Conservation (phyloP, 2,797 vertebrate genomes). For the Parauchenoglanis punctatus region DNA sequence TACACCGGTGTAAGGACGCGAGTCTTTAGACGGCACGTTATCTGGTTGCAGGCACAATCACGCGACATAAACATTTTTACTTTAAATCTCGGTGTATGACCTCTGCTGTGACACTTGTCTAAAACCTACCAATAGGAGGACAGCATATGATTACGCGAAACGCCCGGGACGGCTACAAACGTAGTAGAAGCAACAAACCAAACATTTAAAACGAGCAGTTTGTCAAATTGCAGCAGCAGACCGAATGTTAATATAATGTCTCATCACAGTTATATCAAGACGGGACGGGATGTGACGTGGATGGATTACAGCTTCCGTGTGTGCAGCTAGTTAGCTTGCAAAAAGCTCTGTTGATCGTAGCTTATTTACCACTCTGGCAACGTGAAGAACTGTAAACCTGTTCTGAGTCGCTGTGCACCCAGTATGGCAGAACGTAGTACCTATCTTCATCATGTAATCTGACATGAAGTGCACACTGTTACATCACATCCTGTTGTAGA, state of each 20-base stretch:
- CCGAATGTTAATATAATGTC: neutral
- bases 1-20: neutral
- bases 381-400: neutral
- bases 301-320: too few relatives aligned
- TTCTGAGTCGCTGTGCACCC: neutral
- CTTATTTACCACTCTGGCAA: neutral
- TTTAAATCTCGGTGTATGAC: neutral
- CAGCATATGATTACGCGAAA: too few relatives aligned
- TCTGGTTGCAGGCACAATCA: neutral
- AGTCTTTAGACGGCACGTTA: neutral
- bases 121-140: neutral
- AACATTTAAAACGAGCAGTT: neutral
- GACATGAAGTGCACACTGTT: neutral
- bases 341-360: too few relatives aligned
- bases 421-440: too few relatives aligned
- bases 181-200: too few relatives aligned
- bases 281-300: neutral
- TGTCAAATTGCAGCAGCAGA: too few relatives aligned
- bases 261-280: neutral
- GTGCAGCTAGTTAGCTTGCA: neutral
- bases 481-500: neutral
- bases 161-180: neutral
- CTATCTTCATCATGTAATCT: neutral
- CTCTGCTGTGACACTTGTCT: neutral
- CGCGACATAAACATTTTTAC: too few relatives aligned